These are phyloP conservation scores for Ectropis crepuscularia DNA, from an alignment of 2,888 invertebrate species.

Conservation along the genomic window DNA sequence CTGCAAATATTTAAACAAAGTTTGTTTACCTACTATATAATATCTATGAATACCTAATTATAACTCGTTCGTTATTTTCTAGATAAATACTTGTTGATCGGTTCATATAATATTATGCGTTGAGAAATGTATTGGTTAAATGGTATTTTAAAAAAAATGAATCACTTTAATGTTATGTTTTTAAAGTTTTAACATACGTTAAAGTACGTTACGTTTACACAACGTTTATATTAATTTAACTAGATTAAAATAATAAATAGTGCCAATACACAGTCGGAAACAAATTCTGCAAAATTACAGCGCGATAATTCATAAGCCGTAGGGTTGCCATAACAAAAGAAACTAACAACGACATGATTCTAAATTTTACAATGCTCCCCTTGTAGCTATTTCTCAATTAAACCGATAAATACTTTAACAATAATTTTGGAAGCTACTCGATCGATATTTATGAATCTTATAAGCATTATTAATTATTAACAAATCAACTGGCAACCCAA, in stretches of 20 bases:
- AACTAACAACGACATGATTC: constrained; percentile 23
- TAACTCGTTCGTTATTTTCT: too few species aligned
- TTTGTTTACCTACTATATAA: too few species aligned
- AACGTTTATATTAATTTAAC: not conserved
- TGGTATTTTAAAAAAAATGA: too few species aligned
- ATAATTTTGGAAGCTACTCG: constrained; percentile 22
- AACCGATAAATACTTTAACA: constrained; percentile 26
- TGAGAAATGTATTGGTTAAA: too few species aligned
- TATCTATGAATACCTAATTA: too few species aligned
- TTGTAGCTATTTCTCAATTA: constrained; percentile 27
- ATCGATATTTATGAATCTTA: not conserved
- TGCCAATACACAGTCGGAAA: constrained; percentile 57
- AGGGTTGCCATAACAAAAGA: constrained; percentile 65
- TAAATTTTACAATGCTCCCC: constrained; percentile 22
- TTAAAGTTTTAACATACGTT: too few species aligned
- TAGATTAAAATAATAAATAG: constrained; percentile 38
- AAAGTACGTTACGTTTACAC: too few species aligned
- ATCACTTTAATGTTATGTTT: too few species aligned
- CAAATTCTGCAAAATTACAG: constrained; percentile 52
- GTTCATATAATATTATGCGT: too few species aligned
- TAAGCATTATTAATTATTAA: constrained; percentile 7
- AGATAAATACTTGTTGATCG: too few species aligned
- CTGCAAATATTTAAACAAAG: constrained; percentile 6
- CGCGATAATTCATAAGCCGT: constrained; percentile 56
- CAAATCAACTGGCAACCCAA: constrained; percentile 61